Conservation (phyloP, 2,797 vertebrate species). For the Poeciliopsis turneri region DNA sequence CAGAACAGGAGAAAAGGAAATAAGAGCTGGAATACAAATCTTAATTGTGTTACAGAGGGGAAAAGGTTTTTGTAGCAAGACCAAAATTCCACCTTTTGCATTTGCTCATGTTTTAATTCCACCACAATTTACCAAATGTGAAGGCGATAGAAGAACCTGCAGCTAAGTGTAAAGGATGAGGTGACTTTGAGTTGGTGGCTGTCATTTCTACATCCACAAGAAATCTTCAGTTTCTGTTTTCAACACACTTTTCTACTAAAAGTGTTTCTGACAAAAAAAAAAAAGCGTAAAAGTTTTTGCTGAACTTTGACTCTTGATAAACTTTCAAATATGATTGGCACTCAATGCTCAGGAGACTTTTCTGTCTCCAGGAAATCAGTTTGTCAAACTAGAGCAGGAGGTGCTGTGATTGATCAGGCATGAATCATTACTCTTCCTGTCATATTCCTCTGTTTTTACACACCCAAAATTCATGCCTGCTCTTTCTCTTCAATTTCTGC, state of each 20-base stretch:
- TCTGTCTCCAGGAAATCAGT: neutral
- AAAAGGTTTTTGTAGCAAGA: neutral
- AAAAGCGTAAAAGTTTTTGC: neutral
- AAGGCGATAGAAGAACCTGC: neutral
- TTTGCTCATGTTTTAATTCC: neutral
- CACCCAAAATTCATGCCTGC: constrained; percentile 7
- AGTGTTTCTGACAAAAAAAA: neutral
- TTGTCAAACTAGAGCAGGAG: neutral
- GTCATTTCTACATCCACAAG: neutral
- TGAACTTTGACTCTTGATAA: constrained; percentile 1
- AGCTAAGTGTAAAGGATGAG: neutral
- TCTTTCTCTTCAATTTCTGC: neutral
- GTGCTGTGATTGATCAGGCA: neutral
- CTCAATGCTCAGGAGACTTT: neutral
- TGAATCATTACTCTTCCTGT: constrained; percentile 2
- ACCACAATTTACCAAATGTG: neutral
- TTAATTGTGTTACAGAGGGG: neutral
- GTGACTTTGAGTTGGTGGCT: neutral
- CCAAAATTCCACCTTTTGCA: neutral
- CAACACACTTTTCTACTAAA: neutral
- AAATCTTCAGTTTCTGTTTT: neutral
- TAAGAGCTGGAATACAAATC: neutral
- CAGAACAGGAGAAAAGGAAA: neutral
- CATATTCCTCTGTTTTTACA: neutral
- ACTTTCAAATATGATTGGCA: neutral